Percentiles rank a stretch among this genome's conserved stretches.
Evolutionary conservation across 2,113 vertebrate species (phyloP).

Genomic region (Struthidea cinerea): DNA sequence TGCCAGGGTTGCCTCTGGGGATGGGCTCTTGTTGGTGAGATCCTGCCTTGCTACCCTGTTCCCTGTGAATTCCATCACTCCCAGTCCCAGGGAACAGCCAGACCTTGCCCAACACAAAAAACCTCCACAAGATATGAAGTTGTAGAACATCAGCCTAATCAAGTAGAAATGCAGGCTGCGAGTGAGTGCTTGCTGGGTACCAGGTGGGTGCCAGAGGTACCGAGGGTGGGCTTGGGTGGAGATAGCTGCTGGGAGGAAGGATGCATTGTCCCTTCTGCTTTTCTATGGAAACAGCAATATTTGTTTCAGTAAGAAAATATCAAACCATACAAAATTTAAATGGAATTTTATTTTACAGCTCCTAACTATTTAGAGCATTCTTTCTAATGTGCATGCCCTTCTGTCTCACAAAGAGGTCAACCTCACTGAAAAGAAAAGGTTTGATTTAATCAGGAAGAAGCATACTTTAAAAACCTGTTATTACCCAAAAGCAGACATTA

Average conservation of each 20-base stretch:
- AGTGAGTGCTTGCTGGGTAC: neutral
- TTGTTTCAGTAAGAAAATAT: neutral
- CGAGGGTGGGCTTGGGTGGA: neutral
- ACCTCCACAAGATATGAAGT: neutral
- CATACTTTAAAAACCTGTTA: neutral
- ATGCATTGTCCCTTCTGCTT: neutral
- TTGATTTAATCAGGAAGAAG: slow-evolving; percentile 31
- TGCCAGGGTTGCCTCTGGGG: neutral
- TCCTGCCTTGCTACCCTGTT: neutral
- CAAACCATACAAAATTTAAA: neutral
- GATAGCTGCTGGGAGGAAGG: neutral
- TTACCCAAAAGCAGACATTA: slow-evolving; percentile 24
- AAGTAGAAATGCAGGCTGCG: neutral
- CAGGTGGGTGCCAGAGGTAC: rapidly evolving
- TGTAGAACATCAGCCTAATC: neutral
- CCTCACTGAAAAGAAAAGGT: neutral
- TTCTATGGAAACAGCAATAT: neutral
- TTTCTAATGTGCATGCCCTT: neutral
- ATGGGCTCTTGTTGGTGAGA: neutral
- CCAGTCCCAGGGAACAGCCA: neutral
- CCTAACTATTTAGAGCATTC: neutral
- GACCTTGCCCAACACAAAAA: neutral
- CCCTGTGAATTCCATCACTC: neutral
- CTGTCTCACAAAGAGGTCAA: neutral
- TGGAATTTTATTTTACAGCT: neutral